Evolutionary conservation across 2,888 invertebrate species (phyloP).

Genomic region (Diploptera punctata): DNA sequence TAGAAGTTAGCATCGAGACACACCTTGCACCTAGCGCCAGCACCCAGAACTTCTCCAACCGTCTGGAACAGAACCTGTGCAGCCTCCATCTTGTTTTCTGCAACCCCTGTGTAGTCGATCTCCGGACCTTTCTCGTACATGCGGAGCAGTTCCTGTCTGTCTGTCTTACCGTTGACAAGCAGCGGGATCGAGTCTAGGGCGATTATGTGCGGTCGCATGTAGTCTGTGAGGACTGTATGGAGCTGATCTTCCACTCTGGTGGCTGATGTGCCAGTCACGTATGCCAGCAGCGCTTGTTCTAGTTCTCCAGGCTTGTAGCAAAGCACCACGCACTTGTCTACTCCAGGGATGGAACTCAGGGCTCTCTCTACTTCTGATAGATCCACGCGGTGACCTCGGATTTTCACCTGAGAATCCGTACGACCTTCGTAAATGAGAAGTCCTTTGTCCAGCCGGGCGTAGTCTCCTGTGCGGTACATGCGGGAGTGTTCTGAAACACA

Average conservation of each 20-base stretch:
- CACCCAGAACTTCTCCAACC: slow-evolving; percentile 67
- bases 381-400: slow-evolving; percentile 86
- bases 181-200: slow-evolving; percentile 77
- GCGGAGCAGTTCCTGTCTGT: slow-evolving; percentile 77
- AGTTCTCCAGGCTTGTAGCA: slow-evolving; percentile 77
- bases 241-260: slow-evolving; percentile 70
- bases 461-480: slow-evolving; percentile 86
- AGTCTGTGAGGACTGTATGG: slow-evolving; percentile 69
- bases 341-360: slow-evolving; percentile 65
- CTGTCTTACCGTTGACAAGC: slow-evolving; percentile 86
- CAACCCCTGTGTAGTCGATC: slow-evolving; percentile 71
- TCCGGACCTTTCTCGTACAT: slow-evolving; percentile 58
- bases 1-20: slow-evolving; percentile 77
- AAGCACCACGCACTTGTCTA: slow-evolving; percentile 79
- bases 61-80: slow-evolving; percentile 77
- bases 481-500: slow-evolving; percentile 65
- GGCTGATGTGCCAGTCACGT: slow-evolving; percentile 61
- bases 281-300: slow-evolving; percentile 70
- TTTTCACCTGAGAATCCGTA: slow-evolving; percentile 82
- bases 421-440: slow-evolving; percentile 76
- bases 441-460: slow-evolving; percentile 73
- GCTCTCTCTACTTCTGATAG: slow-evolving; percentile 83
- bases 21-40: slow-evolving; percentile 66
- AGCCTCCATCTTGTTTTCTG: slow-evolving; percentile 62
- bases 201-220: slow-evolving; percentile 79